Evolutionary conservation across 2,113 vertebrate genomes (phyloP).

Genomic region (Sceloporus tristichus): DNA sequence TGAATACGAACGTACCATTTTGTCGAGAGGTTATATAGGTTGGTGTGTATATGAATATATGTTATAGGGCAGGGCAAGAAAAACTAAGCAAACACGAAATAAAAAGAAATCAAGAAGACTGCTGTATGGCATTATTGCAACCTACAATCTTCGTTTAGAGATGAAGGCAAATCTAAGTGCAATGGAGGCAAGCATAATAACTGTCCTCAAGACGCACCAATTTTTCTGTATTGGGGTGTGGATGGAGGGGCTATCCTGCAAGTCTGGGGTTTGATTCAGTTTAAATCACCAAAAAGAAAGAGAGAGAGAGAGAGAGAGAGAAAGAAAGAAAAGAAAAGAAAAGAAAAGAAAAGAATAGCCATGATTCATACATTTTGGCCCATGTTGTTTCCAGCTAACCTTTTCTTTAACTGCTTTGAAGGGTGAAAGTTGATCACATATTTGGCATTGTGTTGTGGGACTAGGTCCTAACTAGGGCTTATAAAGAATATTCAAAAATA

Average conservation of each 20-base stretch:
- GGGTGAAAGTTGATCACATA: no score
- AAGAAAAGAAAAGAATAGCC: no score
- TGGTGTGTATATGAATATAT: background rate
- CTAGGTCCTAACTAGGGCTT: no score
- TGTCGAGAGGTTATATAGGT: background rate
- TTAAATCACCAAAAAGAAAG: background rate
- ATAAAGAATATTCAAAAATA: no score
- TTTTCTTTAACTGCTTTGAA: no score
- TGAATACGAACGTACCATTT: constrained; percentile 32
- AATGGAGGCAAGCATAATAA: background rate
- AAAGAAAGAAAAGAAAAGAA: no score
- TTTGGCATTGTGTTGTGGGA: no score
- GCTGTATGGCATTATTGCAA: background rate
- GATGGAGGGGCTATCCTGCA: background rate
- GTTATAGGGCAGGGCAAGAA: background rate
- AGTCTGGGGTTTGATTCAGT: background rate
- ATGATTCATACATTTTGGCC: no score
- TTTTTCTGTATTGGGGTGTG: no score
- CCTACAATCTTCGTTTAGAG: background rate
- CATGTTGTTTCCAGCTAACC: no score
- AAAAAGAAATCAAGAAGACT: background rate
- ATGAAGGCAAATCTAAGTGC: background rate
- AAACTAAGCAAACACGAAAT: constrained; percentile 19
- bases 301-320: no score
- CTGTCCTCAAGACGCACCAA: background rate